Evolutionary conservation across 1,140 invertebrate species (phyloP), one percentile per base, ranked within the genome.

Genomic region (Drosophila simulans): DNA sequence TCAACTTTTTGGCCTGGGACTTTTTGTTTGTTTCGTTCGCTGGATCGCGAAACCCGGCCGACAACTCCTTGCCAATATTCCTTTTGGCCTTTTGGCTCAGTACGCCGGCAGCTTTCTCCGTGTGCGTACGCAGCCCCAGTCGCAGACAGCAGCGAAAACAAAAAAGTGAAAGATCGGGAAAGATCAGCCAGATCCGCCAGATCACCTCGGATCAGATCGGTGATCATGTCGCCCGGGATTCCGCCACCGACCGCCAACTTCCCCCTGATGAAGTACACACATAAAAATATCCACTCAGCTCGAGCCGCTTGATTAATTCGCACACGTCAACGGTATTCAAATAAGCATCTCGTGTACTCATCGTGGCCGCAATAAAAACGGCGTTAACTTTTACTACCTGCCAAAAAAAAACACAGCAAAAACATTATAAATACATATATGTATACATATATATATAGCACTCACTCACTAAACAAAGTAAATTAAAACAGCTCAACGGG

Each of bases 61-160:
- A 53, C 56, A 45, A 80, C 81, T 88, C 76, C 84, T 85, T 69
- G 54, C 69, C 57, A 74, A 45, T 63, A 68, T 68, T 86, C 78
- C 84, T 80, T 75, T 82, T 77, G 69, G 57, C 35, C 63, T 64
- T 58, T 46, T 55, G 43, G 70, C 84, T 88, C 83, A 88, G 83
- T 88, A 89, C 84, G 80, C 76, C 70, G 84, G 71, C 83, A 88
- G 83, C 83, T 88, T 88, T 88, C 83, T 88, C 83, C 83, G 84
- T 72, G 83, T 88, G 83, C 84, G 83, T 88, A 88, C 69, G 69
- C 68, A 76, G 63, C 39, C 42, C 51, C 60, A 46, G 53, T 27
- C 31, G 31, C 49, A 34, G 15, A 35, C 69, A 71, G 25, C 80
- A 63, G 68, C 62, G 34, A 37, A 60, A 11, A 75, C 37, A 39